phyloP scores from a whole-genome alignment of 2,888 invertebrate species.

The Lepidocyrtoides sp. region DNA sequence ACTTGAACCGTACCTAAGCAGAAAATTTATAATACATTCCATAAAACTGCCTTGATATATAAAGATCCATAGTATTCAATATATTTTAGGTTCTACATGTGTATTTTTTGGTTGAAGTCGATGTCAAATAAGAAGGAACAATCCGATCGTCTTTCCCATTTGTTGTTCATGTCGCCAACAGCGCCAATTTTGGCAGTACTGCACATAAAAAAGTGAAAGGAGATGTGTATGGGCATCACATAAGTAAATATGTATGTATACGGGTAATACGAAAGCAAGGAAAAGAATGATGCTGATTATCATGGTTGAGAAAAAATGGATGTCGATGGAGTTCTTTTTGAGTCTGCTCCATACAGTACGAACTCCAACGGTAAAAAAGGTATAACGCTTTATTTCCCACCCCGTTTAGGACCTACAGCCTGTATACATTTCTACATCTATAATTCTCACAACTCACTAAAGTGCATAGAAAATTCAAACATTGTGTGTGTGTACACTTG shows the following conservation, averaged over 20 bases:
- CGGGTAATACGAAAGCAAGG: background rate
- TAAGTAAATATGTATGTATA: too few relatives aligned
- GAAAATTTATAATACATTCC: background rate
- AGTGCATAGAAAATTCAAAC: too few relatives aligned
- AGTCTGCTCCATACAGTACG: background rate
- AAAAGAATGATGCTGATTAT: slow-evolving; percentile 12
- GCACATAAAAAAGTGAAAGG: background rate
- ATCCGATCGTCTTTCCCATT: slow-evolving; percentile 45
- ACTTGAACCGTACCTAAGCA: background rate
- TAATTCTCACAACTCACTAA: too few relatives aligned
- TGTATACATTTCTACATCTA: too few relatives aligned
- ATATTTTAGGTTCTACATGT: too few relatives aligned
- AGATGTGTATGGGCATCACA: too few relatives aligned
- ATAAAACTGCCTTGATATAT: too few relatives aligned
- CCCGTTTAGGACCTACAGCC: too few relatives aligned
- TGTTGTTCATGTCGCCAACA: slow-evolving; percentile 62
- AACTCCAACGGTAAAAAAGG: background rate
- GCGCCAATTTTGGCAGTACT: slow-evolving; percentile 64
- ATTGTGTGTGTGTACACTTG: too few relatives aligned
- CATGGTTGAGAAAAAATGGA: background rate
- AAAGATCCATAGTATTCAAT: too few relatives aligned
- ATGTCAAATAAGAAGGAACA: slow-evolving; percentile 66
- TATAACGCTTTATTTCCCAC: background rate
- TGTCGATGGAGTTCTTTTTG: background rate
- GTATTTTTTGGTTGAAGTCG: slow-evolving; percentile 8